A percentile compares a stretch with the other conserved stretches of the same genome.
These are phyloP conservation scores for Phenganax stokvisi DNA, from an alignment of 92 coral and sea anemone genomes.

Conservation along the genomic window DNA sequence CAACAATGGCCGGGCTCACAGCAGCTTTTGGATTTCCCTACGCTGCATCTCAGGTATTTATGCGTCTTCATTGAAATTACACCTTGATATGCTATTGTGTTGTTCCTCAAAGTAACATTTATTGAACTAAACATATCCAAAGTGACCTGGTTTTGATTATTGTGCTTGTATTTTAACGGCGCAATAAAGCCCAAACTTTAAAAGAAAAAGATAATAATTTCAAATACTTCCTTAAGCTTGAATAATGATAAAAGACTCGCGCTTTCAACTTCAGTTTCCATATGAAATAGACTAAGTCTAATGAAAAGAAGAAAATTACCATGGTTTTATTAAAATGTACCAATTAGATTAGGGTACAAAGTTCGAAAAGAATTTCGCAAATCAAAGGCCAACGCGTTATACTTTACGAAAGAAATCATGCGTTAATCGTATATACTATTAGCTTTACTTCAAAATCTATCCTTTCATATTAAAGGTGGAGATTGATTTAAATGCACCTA, in stretches of 20 bases:
- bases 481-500: no score
- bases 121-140: conserved; percentile 20
- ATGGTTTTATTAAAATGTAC: no score
- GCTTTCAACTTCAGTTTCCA: background rate
- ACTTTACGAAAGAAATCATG: no score
- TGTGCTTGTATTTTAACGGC: background rate
- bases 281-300: no score
- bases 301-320: no score
- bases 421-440: no score
- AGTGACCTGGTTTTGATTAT: background rate
- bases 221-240: conserved; percentile 1
- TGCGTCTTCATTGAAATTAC: background rate
- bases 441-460: background rate
- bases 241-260: background rate
- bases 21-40: conserved; percentile 35
- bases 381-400: no score
- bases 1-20: conserved; percentile 31
- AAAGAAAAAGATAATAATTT: background rate
- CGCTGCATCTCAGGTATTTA: conserved; percentile 26
- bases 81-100: background rate
- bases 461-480: no score
- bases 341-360: no score
- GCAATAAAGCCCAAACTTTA: background rate
- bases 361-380: no score
- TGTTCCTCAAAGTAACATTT: no score